Evolutionary conservation across 1,140 invertebrate genomes (phyloP).

Genomic region (Pseudomyrmex dendroicus): DNA sequence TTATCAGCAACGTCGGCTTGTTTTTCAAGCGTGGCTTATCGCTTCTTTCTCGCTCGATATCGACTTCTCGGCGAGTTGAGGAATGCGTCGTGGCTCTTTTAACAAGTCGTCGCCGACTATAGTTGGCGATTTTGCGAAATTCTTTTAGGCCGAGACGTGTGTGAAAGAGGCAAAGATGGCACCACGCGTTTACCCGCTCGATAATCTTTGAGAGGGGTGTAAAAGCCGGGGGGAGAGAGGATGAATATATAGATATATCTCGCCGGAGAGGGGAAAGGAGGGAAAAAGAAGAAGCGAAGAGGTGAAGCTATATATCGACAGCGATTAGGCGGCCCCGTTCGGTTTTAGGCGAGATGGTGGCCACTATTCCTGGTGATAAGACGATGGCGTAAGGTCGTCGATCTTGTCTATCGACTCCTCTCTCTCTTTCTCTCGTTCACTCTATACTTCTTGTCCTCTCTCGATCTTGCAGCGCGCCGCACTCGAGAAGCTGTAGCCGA

Average conservation of each 20-base stretch:
- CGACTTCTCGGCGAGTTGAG: conserved; percentile 37
- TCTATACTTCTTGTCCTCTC: conserved; percentile 38
- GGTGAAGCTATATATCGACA: conserved; percentile 53
- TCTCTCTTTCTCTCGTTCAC: conserved; percentile 7
- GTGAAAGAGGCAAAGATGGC: background rate
- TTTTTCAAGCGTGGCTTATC: conserved; percentile 54
- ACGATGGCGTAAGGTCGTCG: conserved; percentile 24
- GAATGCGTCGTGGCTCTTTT: background rate
- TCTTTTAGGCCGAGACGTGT: conserved; percentile 25
- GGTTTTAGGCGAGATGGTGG: conserved; percentile 52
- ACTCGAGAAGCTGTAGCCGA: conserved; percentile 39
- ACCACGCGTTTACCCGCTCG: conserved; percentile 29
- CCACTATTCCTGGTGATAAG: conserved; percentile 31
- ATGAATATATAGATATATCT: conserved; percentile 2
- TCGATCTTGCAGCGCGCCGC: conserved; percentile 56
- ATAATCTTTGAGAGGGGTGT: conserved; percentile 15
- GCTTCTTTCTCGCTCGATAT: conserved; percentile 45
- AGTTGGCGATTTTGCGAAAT: conserved; percentile 17
- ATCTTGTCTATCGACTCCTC: conserved; percentile 44
- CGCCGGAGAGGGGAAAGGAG: background rate
- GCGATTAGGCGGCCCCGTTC: conserved; percentile 54
- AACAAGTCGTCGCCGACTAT: conserved; percentile 30
- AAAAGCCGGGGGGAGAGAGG: conserved; percentile 1
- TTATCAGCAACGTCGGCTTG: conserved; percentile 45
- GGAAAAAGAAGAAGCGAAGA: conserved; percentile 20